Evolutionary conservation across 1,140 invertebrate species (phyloP).

Genomic region (Drosophila willistoni): DNA sequence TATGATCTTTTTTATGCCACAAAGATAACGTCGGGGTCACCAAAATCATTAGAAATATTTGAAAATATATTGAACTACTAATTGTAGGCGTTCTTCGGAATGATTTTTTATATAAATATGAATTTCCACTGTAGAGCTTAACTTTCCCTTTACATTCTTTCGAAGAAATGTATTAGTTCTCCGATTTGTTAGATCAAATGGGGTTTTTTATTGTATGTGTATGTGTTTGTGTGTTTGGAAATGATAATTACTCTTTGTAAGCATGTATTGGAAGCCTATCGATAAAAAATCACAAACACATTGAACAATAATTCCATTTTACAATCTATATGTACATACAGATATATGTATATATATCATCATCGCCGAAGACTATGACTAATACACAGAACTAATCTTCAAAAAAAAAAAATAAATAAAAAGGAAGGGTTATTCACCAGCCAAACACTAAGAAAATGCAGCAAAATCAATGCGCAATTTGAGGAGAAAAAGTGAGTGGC

Average conservation of each 20-base stretch:
- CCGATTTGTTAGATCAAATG: neutral
- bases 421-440: slow-evolving; percentile 16
- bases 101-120: too few relatives aligned
- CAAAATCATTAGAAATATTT: too few relatives aligned
- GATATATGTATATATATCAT: neutral
- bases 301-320: neutral
- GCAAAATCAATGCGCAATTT: slow-evolving; percentile 62
- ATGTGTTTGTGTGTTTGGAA: neutral
- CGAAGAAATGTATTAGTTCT: too few relatives aligned
- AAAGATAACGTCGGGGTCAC: too few relatives aligned
- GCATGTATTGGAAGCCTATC: slow-evolving; percentile 4
- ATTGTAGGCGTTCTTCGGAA: too few relatives aligned
- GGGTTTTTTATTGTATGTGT: neutral
- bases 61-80: too few relatives aligned
- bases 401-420: slow-evolving; percentile 2
- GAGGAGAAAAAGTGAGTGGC: slow-evolving; percentile 24
- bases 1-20: too few relatives aligned
- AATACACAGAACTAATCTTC: slow-evolving; percentile 21
- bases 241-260: neutral
- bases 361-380: slow-evolving; percentile 29
- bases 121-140: too few relatives aligned
- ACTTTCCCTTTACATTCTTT: too few relatives aligned
- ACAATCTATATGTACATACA: slow-evolving; percentile 35
- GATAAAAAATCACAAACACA: slow-evolving; percentile 2
- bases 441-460: slow-evolving; percentile 41